Evolutionary conservation across 2,113 vertebrate species (phyloP).

Genomic region (Notiomystis cincta): DNA sequence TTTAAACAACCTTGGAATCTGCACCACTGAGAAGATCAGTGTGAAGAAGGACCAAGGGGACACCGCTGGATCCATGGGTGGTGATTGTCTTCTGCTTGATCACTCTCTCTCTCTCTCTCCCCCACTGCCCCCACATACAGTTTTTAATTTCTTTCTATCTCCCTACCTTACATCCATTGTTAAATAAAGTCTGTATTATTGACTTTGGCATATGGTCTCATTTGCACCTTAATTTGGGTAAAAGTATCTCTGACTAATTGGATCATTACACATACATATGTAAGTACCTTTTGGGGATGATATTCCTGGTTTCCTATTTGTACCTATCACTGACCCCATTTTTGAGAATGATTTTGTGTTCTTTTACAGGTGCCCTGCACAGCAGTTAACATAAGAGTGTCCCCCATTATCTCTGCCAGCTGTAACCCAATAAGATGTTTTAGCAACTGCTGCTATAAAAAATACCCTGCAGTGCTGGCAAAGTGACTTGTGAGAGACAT

Average conservation of each 20-base stretch:
- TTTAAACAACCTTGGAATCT: background rate
- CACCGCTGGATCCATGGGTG: rapidly evolving
- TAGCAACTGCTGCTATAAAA: background rate
- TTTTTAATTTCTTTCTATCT: background rate
- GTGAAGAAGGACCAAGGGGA: background rate
- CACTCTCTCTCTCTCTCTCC: background rate
- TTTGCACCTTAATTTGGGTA: background rate
- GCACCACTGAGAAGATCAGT: background rate
- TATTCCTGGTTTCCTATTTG: background rate
- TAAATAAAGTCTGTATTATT: background rate
- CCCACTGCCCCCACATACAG: background rate
- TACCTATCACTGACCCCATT: background rate
- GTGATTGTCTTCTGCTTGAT: background rate
- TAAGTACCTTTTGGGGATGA: rapidly evolving
- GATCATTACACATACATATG: background rate
- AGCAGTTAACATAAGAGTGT: background rate
- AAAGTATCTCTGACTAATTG: background rate
- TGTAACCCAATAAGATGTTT: background rate
- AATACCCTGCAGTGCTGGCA: background rate
- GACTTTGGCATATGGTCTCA: background rate
- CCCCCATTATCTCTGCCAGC: rapidly evolving
- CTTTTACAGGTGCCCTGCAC: background rate
- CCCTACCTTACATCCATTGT: background rate
- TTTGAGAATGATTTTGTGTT: background rate
- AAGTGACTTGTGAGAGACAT: background rate